Percentiles rank a stretch among this genome's conserved stretches.
These are phyloP conservation scores for Chaetogeoica ovagalla DNA, from an alignment of 2,888 invertebrate genomes.

Conservation along the genomic window DNA sequence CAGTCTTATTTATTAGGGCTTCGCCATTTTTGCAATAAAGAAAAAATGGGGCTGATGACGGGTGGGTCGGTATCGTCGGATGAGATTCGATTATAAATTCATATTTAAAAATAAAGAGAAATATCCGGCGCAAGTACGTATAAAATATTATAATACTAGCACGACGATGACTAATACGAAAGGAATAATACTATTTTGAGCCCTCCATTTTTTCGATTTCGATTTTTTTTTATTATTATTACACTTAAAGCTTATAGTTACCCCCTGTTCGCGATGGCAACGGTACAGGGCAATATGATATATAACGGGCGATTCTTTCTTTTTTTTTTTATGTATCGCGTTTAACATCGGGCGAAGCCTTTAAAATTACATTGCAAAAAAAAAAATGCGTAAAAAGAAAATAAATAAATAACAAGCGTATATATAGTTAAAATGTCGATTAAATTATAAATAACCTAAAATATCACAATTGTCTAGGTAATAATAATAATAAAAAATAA, in stretches of 20 bases:
- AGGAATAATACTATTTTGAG: slow-evolving; percentile 23
- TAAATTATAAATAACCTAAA: slow-evolving; percentile 49
- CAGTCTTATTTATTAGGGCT: slow-evolving; percentile 52
- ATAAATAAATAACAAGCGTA: slow-evolving; percentile 50
- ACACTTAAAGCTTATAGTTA: slow-evolving; percentile 32
- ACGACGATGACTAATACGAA: slow-evolving; percentile 36
- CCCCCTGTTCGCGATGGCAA: slow-evolving; percentile 18
- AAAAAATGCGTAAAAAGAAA: slow-evolving; percentile 35
- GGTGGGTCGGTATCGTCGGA: slow-evolving; percentile 23
- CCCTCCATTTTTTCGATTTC: slow-evolving; percentile 7
- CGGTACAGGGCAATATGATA: slow-evolving; percentile 43
- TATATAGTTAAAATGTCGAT: slow-evolving; percentile 39
- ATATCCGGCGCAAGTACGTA: background rate
- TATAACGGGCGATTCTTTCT: slow-evolving; percentile 9
- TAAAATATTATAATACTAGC: background rate
- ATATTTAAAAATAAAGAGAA: slow-evolving; percentile 34
- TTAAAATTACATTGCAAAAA: slow-evolving; percentile 42
- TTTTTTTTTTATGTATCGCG: slow-evolving; percentile 29
- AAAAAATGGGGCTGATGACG: slow-evolving; percentile 12
- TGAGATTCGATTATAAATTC: slow-evolving; percentile 45
- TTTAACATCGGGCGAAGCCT: slow-evolving; percentile 41
- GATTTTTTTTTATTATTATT: slow-evolving; percentile 34
- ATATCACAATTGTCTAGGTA: slow-evolving; percentile 51
- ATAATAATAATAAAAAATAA: slow-evolving; percentile 6
- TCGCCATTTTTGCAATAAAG: slow-evolving; percentile 38